Evolutionary conservation across 2,888 invertebrate genomes (phyloP).

Genomic region (Abrostola tripartita): DNA sequence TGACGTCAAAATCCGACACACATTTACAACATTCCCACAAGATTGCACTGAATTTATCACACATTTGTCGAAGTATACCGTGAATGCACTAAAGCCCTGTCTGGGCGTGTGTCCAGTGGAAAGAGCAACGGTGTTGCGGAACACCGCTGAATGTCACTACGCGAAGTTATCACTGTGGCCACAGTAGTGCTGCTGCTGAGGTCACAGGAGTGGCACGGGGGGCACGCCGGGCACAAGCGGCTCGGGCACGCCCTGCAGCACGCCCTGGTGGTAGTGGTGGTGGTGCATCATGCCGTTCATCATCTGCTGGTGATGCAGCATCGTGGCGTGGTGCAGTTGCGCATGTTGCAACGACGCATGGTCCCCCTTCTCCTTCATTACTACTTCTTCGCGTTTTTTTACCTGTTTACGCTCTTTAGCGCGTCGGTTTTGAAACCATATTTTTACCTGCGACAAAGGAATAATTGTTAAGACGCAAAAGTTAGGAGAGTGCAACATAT

Average conservation of each 20-base stretch:
- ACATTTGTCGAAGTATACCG: constrained; percentile 63
- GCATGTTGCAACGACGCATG: constrained; percentile 85
- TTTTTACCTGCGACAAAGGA: constrained; percentile 88
- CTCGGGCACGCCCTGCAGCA: constrained; percentile 86
- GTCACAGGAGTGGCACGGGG: constrained; percentile 87
- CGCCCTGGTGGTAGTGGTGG: constrained; percentile 86
- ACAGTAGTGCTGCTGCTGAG: constrained; percentile 74
- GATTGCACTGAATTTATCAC: constrained; percentile 82
- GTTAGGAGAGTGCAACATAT: too few species aligned
- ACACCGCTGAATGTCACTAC: constrained; percentile 51
- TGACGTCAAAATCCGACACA: constrained; percentile 50
- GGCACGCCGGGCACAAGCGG: constrained; percentile 81
- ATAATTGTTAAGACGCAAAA: not conserved
- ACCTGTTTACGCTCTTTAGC: constrained; percentile 97
- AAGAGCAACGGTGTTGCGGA: constrained; percentile 39
- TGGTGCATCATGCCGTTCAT: constrained; percentile 88
- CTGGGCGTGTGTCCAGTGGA: constrained; percentile 41
- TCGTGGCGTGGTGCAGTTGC: constrained; percentile 86
- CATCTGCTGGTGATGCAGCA: constrained; percentile 87
- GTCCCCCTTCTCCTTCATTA: constrained; percentile 89
- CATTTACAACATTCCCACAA: constrained; percentile 67
- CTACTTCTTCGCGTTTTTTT: constrained; percentile 94
- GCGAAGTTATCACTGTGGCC: constrained; percentile 70
- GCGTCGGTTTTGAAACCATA: constrained; percentile 97
- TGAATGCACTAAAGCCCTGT: constrained; percentile 49